Conservation (phyloP, 2,113 vertebrate genomes). For the Engystomops pustulosus region DNA sequence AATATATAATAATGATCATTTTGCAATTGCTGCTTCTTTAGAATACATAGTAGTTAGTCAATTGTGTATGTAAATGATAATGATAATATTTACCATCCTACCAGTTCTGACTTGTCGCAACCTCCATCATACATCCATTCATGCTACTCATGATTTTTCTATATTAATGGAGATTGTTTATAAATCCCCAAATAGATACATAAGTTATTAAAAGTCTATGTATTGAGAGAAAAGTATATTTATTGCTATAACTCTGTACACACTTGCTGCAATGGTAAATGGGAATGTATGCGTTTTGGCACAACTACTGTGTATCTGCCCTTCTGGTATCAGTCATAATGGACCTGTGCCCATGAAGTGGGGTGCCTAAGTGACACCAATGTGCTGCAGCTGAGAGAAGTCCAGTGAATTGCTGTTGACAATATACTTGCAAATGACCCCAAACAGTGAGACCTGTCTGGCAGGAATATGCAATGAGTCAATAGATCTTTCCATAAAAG, state of each 20-base stretch:
- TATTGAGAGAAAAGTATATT: neutral
- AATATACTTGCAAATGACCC: constrained; percentile 37
- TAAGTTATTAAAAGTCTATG: neutral
- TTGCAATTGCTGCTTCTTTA: too few species aligned
- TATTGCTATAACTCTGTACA: neutral
- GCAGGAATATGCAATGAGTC: constrained; percentile 42
- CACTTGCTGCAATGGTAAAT: neutral
- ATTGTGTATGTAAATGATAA: too few species aligned
- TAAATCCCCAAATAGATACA: too few species aligned
- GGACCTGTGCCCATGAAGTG: constrained; percentile 15
- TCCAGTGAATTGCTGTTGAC: constrained; percentile 42
- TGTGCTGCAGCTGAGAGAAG: constrained; percentile 7
- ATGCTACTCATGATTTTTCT: too few species aligned
- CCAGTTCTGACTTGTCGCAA: too few species aligned
- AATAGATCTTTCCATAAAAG: constrained; percentile 54
- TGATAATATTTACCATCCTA: too few species aligned
- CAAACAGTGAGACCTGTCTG: constrained; percentile 52
- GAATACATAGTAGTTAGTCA: too few species aligned
- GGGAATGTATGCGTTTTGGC: neutral
- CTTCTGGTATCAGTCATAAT: neutral
- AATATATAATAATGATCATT: too few species aligned
- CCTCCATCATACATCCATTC: too few species aligned
- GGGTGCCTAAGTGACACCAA: neutral
- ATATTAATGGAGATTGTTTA: too few species aligned
- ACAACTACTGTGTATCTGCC: neutral